phyloP scores from a whole-genome alignment of 2,888 invertebrate genomes.

The Apocheima hispidaria region DNA sequence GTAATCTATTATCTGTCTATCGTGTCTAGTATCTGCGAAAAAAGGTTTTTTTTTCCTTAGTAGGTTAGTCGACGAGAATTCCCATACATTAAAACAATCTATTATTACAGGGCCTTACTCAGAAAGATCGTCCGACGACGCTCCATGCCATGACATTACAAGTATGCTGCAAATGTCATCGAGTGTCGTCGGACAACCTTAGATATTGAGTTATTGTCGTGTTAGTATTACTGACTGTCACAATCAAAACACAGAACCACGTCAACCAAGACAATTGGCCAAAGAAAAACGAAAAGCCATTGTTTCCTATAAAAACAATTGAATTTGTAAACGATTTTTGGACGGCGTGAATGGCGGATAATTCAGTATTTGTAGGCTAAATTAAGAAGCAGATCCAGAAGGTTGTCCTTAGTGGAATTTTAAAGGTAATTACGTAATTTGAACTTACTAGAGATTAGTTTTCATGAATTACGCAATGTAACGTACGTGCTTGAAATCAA shows the following conservation, averaged over 20 bases:
- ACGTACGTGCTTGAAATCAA: slow-evolving; percentile 39
- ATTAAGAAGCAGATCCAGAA: slow-evolving; percentile 26
- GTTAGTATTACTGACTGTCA: not conserved
- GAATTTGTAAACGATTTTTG: slow-evolving; percentile 28
- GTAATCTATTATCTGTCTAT: slow-evolving; percentile 37
- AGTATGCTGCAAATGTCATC: too few species aligned
- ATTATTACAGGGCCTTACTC: not conserved
- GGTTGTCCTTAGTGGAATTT: slow-evolving; percentile 21
- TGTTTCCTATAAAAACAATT: slow-evolving; percentile 36
- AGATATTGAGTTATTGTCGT: too few species aligned
- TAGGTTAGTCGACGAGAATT: too few species aligned
- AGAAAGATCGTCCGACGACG: too few species aligned
- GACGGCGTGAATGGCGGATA: slow-evolving; percentile 30
- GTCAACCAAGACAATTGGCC: slow-evolving; percentile 42
- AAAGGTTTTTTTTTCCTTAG: too few species aligned
- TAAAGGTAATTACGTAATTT: slow-evolving; percentile 1
- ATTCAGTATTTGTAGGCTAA: slow-evolving; percentile 23
- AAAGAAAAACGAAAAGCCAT: slow-evolving; percentile 35
- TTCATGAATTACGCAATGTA: slow-evolving; percentile 28
- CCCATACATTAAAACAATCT: too few species aligned
- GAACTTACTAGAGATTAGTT: slow-evolving; percentile 12
- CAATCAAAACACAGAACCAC: slow-evolving; percentile 31
- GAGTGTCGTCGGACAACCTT: too few species aligned
- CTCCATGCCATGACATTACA: too few species aligned
- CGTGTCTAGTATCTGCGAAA: not conserved